Evolutionary conservation across 1,140 invertebrate genomes (phyloP).

Genomic region (Centruroides sculpturatus): DNA sequence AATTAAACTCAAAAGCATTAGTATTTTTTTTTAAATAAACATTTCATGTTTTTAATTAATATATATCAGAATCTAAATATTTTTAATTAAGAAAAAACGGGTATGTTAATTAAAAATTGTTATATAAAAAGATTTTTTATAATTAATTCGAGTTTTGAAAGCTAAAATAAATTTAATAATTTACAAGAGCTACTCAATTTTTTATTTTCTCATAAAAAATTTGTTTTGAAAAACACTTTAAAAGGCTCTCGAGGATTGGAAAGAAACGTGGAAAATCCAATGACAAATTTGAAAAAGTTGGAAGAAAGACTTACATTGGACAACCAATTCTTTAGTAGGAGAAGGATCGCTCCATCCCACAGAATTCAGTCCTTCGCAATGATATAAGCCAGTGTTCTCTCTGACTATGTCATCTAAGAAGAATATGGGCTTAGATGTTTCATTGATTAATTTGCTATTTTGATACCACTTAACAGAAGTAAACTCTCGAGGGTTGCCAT

Average conservation of each 20-base stretch:
- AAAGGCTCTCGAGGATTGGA: too few species aligned
- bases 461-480: slow-evolving; percentile 18
- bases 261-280: too few species aligned
- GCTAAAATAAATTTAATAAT: neutral
- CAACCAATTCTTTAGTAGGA: slow-evolving; percentile 9
- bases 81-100: too few species aligned
- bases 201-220: neutral
- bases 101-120: too few species aligned
- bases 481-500: slow-evolving; percentile 19
- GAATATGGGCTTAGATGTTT: slow-evolving; percentile 12
- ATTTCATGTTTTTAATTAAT: neutral
- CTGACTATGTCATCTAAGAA: slow-evolving; percentile 5
- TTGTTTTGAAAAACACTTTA: neutral
- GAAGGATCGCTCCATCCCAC: slow-evolving; percentile 16
- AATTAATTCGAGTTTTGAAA: too few species aligned
- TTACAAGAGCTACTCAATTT: neutral
- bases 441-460: slow-evolving; percentile 16
- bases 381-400: slow-evolving; percentile 18
- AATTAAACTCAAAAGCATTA: too few species aligned
- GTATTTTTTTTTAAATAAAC: neutral
- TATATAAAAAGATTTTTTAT: too few species aligned
- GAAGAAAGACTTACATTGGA: slow-evolving; percentile 18
- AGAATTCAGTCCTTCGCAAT: slow-evolving; percentile 18
- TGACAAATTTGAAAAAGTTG: too few species aligned
- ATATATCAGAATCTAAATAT: neutral